Conservation (phyloP, 2,113 vertebrate genomes). For the Semnornis frantzii region DNA sequence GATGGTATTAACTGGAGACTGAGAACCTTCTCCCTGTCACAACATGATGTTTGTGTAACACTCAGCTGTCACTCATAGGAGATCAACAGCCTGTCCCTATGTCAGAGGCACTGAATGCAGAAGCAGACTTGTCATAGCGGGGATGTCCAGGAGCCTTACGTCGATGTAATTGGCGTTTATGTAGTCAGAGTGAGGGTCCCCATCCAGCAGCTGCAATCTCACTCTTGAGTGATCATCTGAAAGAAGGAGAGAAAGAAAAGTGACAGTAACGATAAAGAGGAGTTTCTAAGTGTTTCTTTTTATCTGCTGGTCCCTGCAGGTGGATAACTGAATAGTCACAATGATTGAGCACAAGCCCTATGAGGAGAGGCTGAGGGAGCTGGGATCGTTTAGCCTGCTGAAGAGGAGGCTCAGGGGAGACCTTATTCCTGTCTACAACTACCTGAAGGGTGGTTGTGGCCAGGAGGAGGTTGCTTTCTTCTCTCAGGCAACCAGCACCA, state of each 20-base stretch:
- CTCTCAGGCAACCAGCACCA: too few relatives aligned
- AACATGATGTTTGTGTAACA: neutral
- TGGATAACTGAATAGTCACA: neutral
- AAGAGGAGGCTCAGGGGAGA: too few relatives aligned
- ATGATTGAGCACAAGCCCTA: too few relatives aligned
- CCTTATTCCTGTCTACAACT: too few relatives aligned
- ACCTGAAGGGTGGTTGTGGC: too few relatives aligned
- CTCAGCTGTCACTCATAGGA: constrained; percentile 8
- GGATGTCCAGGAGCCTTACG: constrained; percentile 75
- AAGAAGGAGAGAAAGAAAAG: constrained; percentile 58
- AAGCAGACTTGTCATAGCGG: neutral
- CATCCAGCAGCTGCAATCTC: constrained; percentile 91
- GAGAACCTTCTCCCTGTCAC: constrained; percentile 55
- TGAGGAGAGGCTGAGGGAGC: too few relatives aligned
- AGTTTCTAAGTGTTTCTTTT: neutral
- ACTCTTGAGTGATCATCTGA: constrained; percentile 96
- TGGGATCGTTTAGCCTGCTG: too few relatives aligned
- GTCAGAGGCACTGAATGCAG: neutral
- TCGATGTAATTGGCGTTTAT: constrained; percentile 99
- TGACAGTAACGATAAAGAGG: constrained; percentile 59
- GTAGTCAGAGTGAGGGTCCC: constrained; percentile 96
- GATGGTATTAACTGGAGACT: constrained; percentile 13
- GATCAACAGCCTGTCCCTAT: neutral
- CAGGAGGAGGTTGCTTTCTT: too few relatives aligned
- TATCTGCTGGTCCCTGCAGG: neutral